phyloP scores from a whole-genome alignment of 2,113 vertebrate genomes.

The Trochalopteron elliotii region DNA sequence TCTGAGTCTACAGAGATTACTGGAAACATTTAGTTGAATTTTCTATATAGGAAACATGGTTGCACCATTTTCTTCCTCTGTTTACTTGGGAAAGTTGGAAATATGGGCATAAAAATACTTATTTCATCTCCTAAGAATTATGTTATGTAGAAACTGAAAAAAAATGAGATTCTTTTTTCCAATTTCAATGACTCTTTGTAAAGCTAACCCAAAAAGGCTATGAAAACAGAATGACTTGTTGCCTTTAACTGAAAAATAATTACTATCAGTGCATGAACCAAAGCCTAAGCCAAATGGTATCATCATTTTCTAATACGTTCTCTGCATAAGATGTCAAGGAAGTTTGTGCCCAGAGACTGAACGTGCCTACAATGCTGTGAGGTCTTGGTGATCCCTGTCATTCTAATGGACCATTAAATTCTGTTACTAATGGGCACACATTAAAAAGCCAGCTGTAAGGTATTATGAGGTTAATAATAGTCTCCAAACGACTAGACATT shows the following conservation, averaged over 20 bases:
- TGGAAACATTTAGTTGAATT: background rate
- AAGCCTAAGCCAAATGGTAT: background rate
- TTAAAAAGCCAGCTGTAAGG: conserved; percentile 2
- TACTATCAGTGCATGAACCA: background rate
- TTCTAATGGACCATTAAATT: background rate
- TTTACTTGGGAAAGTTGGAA: background rate
- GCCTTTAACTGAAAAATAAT: background rate
- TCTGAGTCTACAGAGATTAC: background rate
- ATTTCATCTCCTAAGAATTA: background rate
- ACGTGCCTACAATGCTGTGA: background rate
- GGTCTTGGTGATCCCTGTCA: background rate
- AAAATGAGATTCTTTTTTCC: background rate
- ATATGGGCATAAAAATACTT: background rate
- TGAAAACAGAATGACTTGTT: background rate
- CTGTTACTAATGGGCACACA: background rate
- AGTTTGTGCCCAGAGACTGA: background rate
- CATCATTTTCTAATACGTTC: background rate
- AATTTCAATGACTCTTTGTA: background rate
- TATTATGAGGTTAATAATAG: background rate
- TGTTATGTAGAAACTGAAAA: background rate
- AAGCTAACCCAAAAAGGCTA: background rate
- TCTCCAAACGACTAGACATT: background rate
- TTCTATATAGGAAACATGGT: background rate
- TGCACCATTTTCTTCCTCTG: background rate
- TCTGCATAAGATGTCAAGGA: background rate